A percentile compares a stretch with the other conserved stretches of the same genome.
These are phyloP conservation scores for Pseudochirops cupreus DNA, from an alignment of 2,797 vertebrate genomes.

Conservation along the genomic window DNA sequence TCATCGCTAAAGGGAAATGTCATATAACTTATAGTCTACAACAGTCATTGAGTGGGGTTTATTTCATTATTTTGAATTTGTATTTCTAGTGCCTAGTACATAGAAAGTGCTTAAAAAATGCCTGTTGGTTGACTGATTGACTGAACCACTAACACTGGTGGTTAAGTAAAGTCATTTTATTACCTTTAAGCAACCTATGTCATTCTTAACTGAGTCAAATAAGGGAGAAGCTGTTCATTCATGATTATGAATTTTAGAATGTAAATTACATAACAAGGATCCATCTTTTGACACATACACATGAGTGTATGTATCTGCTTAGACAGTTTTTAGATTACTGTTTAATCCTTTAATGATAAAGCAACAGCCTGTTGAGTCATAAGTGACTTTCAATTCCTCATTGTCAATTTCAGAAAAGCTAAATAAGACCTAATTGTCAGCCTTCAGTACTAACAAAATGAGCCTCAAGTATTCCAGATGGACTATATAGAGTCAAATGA, in stretches of 20 bases:
- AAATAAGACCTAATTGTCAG: slow-evolving; percentile 38
- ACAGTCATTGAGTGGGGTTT: background rate
- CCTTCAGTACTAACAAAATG: slow-evolving; percentile 34
- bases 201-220: background rate
- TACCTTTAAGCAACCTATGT: background rate
- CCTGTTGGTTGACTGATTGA: background rate
- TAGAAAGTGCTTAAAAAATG: background rate
- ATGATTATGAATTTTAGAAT: slow-evolving; percentile 29
- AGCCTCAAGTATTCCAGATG: background rate
- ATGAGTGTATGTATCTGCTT: slow-evolving; percentile 11
- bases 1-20: slow-evolving; percentile 24
- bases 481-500: background rate
- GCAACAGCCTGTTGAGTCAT: slow-evolving; percentile 18
- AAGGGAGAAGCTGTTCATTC: background rate
- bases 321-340: slow-evolving; percentile 26
- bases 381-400: slow-evolving; percentile 48
- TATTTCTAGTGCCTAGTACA: background rate
- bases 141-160: background rate
- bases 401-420: slow-evolving; percentile 10
- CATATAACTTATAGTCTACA: slow-evolving; percentile 11
- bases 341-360: slow-evolving; percentile 36
- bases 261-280: slow-evolving; percentile 55
- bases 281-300: slow-evolving; percentile 20
- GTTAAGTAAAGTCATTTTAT: background rate
- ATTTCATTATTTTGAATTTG: background rate